These are phyloP conservation scores for Aphaenogaster rudis DNA, from an alignment of 1,140 invertebrate species.

Conservation along the genomic window DNA sequence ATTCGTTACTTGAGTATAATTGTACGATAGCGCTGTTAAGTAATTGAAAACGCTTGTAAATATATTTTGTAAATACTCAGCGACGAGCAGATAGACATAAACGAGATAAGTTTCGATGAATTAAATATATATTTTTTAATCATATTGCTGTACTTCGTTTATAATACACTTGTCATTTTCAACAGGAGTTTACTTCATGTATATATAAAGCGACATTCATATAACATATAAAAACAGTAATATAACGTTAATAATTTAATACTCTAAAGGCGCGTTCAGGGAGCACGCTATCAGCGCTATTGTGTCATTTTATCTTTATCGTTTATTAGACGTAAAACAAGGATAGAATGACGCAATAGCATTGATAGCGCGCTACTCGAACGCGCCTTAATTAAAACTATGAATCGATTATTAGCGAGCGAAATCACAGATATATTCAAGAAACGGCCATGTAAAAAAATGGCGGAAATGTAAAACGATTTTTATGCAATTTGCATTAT, in stretches of 20 bases:
- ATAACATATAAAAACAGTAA: slow-evolving; percentile 82
- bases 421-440: slow-evolving; percentile 77
- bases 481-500: slow-evolving; percentile 26
- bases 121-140: slow-evolving; percentile 75
- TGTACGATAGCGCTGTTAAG: neutral
- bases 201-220: slow-evolving; percentile 66
- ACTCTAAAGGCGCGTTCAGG: slow-evolving; percentile 10
- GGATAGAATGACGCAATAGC: no score
- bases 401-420: slow-evolving; percentile 34
- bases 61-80: slow-evolving; percentile 70
- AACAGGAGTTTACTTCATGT: slow-evolving; percentile 41
- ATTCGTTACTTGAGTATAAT: slow-evolving; percentile 10
- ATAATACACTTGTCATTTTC: slow-evolving; percentile 61
- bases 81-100: slow-evolving; percentile 16
- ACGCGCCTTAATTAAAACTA: slow-evolving; percentile 54
- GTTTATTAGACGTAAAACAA: no score
- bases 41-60: slow-evolving; percentile 49
- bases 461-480: slow-evolving; percentile 15
- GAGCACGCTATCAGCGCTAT: no score
- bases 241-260: slow-evolving; percentile 69
- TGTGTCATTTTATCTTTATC: no score
- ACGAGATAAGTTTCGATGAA: slow-evolving; percentile 54
- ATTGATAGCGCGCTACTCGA: no score
- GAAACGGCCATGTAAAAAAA: slow-evolving; percentile 68
- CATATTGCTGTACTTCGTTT: slow-evolving; percentile 42